Base-by-base conservation (phyloP, 2,797 vertebrate genomes). In the Leptoclinus maculatus region DNA sequence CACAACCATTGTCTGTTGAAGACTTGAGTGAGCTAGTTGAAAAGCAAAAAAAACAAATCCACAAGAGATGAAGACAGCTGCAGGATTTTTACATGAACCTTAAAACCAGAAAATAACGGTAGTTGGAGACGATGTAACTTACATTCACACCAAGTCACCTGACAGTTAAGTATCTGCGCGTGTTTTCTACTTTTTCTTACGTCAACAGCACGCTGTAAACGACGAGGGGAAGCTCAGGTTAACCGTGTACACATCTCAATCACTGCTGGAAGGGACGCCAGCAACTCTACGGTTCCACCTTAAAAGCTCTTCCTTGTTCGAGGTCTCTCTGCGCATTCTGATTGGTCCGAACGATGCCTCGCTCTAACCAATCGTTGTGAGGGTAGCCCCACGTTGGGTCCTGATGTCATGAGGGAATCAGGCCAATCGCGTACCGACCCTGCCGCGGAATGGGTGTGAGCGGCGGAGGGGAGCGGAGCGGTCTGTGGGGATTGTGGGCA, bases 401-500 rank as follows among this genome's bases (percentile, higher is more conserved):
- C 36, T 84, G 87, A 92, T 82, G 90, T 95, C 85, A 85, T 1
- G 3, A 2, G 0, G 0, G 0, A 3, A 27, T 10, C 36, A 0
- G 53, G 13, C 94, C 92, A 95, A 96, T 95, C 39, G 62, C 1
- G 32, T 43, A 19, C 19, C 49, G 69, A 66, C 1, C 29, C 47
- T 39, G 71, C 65, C 68, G 78, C 68, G 90, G 91, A 93, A 91
- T 88, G 90, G 90, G 83, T 88, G 87, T 77, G 75, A 85, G 82
- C 76, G 76, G 68, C 1, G 53, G 59, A 60, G 82, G 83, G 79
- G 27, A 70, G 83, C 54, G 47, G 86, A 82, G 80, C 85, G 80
- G 93, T 94, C 93, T 91, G 87, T 90, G 88, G 95, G 94, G 94
- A 95, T 95, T 95, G 93, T 95, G 95, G 95, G 95, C 92, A 95